Base-by-base conservation (phyloP, 23 tunicate species). In the Clavelina lepadiformis region DNA sequence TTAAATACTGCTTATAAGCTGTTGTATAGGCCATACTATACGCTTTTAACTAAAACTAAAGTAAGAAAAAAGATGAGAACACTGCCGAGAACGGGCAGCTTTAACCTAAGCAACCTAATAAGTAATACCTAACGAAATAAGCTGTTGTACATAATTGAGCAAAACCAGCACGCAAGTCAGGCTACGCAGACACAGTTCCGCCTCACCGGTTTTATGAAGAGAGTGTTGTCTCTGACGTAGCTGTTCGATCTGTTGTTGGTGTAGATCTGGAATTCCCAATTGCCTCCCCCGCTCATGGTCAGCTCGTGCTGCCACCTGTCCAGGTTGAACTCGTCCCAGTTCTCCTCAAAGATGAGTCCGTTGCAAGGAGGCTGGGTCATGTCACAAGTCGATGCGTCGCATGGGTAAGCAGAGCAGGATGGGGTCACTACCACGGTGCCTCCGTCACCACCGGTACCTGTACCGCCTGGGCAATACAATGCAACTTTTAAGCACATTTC, bases 281-380 rank as follows among this genome's bases (percentile, higher is more conserved):
- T 91, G 35, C 98, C 98, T 20, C 98, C 98, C 28, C 98, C 98
- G 25, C 80, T 46, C 98, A 91, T 91, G 2, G 98, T 82, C 33
- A 82, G 46, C 62, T 91, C 98, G 63, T 91, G 98, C 54, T 91
- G 80, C 98, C 98, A 91, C 31, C 83, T 56, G 1, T 69, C 68
- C 58, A 91, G 4, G 83, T 91, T 65, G 30, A 91, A 77, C 5
- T 63, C 35, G 27, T 91, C 85, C 98, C 98, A 91, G 31, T 31
- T 83, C 58, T 91, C 98, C 41, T 91, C 85, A 46, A 91, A 91
- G 41, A 91, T 83, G n/a, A 91, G 65, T 25, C 92, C 92, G 77
- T 83, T 83, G 52, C 92, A 83, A 2, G 92, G 92, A 27, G 92
- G 65, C 26, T 38, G 35, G 31, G 61, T 7, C 82, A 58, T 68